Evolutionary conservation across 2,113 vertebrate species (phyloP).

Genomic region (Zonotrichia leucophrys): DNA sequence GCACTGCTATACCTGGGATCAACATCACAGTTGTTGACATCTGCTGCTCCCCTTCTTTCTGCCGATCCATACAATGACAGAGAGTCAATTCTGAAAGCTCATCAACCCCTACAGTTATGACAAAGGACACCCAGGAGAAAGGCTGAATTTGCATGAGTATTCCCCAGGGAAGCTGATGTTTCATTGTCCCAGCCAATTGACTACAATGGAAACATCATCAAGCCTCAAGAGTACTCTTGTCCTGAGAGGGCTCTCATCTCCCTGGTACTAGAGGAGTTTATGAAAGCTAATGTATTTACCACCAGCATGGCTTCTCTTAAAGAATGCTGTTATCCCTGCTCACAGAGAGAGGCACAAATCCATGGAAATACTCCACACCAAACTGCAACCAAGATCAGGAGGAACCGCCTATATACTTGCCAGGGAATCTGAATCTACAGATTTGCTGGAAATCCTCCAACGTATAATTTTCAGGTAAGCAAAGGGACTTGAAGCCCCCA

Average conservation of each 20-base stretch:
- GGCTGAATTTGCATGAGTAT: background rate
- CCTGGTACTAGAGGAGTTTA: background rate
- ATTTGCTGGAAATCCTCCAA: background rate
- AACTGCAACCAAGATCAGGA: background rate
- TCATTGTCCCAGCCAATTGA: background rate
- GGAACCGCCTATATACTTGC: background rate
- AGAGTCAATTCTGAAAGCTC: background rate
- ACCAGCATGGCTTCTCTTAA: background rate
- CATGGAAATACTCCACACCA: background rate
- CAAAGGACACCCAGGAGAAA: background rate
- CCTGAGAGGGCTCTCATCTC: background rate
- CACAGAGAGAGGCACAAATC: background rate
- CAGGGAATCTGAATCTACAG: background rate
- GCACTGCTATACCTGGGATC: background rate
- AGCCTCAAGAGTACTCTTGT: background rate
- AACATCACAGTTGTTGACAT: background rate
- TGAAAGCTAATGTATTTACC: background rate
- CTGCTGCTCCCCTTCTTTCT: background rate
- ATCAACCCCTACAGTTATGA: background rate
- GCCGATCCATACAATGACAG: fast-evolving
- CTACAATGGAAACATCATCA: background rate
- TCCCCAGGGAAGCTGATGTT: background rate
- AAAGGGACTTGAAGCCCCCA: background rate
- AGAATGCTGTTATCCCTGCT: background rate
- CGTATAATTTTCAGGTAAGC: background rate